Base-by-base conservation (phyloP, 2,888 invertebrate genomes). In the Nasonia oneida region DNA sequence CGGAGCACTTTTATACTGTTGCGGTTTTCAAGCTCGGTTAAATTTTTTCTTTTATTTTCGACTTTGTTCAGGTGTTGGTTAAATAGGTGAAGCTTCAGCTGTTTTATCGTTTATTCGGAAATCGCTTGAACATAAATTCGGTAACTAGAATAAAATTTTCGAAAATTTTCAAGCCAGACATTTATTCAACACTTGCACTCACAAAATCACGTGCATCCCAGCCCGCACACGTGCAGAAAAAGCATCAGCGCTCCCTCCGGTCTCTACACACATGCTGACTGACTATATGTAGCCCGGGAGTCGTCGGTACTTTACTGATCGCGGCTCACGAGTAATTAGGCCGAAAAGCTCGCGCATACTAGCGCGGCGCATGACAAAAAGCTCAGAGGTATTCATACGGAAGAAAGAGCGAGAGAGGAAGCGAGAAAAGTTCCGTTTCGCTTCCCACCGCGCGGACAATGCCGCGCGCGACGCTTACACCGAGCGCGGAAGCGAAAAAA, bases 251-350 rank as follows among this genome's bases (percentile, higher is more conserved):
- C 23, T 23, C 12, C 23, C 1, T 64, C 23, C 10, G 15, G 50
- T 57, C 57, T 57, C 29, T 29, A 3, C 53, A 53, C 4, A 53
- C 29, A 23, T 12, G 10, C 18, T 18, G 15, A 12, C 70, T 37
- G 3, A 47, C 8, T 33, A 23, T 37, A 37, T 33, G 5, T 14
- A 3, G 10, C 37, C 42, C 2, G 14, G 42, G 5, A 77, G 61
- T 78, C 37, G 33, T 53, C 53, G 29, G 57, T 61, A 61, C 57
- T 61, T 61, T 61, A 61, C 57, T 61, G 57, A 61, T 39, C 70
- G 71, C 70, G 57, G n/a, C 61, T 71, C 57, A 71, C 57, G 61
- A 73, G 81, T 81, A 81, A 81, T 81, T 74, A 81, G 75, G 64
- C 64, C 74, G 81, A 75, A 47, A 73, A 73, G 10, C n/a, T 47